Percentiles rank a stretch among this genome's conserved stretches.
Conservation (phyloP, 2,113 vertebrate species). For the Rhynchomys soricoides region DNA sequence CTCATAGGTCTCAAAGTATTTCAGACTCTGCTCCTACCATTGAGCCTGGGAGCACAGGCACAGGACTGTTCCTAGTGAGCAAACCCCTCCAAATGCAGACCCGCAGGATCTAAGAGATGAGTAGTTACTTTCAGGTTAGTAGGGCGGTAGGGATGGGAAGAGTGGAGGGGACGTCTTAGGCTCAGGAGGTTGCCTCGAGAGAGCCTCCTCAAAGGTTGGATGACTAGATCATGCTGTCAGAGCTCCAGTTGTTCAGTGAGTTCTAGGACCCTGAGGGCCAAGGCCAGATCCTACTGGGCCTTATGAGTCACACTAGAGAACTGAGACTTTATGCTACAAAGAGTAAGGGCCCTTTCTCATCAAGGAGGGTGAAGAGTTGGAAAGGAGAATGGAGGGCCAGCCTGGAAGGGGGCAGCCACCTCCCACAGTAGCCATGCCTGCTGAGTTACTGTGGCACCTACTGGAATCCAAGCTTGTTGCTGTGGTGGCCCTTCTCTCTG, state of each 20-base stretch:
- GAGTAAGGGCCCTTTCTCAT: neutral
- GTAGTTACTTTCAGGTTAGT: neutral
- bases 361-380: neutral
- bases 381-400: neutral
- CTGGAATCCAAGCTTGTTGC: rapidly evolving
- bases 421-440: neutral
- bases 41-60: neutral
- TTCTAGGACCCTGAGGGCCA: neutral
- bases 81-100: neutral
- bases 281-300: neutral
- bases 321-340: neutral
- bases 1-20: neutral
- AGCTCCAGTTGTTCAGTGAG: neutral
- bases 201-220: neutral
- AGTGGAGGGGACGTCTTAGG: neutral
- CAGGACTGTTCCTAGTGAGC: neutral
- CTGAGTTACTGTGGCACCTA: neutral
- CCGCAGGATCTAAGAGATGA: neutral
- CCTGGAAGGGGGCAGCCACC: neutral
- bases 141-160: neutral
- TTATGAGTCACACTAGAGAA: neutral
- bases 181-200: neutral
- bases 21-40: neutral
- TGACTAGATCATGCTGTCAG: neutral
- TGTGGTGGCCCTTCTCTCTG: rapidly evolving